A percentile compares a stretch with the other conserved stretches of the same genome.
Evolutionary conservation across 2,113 vertebrate genomes (phyloP).

Genomic region (Rhineura floridana): DNA sequence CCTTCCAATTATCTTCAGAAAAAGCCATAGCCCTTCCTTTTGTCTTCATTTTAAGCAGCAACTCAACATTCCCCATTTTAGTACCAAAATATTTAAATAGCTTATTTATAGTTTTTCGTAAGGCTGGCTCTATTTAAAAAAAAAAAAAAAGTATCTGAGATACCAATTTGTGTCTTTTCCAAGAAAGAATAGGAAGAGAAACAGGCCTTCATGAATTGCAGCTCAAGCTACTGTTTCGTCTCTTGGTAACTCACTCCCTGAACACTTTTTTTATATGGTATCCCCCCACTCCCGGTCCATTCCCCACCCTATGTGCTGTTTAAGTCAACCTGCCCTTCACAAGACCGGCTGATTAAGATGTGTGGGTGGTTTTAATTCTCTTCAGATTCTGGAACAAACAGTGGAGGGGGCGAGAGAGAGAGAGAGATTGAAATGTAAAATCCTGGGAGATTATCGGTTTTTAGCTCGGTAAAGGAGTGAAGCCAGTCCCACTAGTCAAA

Average conservation of each 20-base stretch:
- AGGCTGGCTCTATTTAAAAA: constrained; percentile 57
- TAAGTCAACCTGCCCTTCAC: neutral
- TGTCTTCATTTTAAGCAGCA: constrained; percentile 15
- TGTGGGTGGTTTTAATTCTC: neutral
- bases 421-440: too few relatives aligned
- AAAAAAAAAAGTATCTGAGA: constrained; percentile 31
- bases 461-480: neutral
- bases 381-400: neutral
- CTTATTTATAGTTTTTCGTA: constrained; percentile 77
- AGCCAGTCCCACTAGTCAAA: neutral
- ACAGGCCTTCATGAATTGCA: neutral
- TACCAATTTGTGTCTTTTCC: constrained; percentile 39
- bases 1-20: constrained; percentile 97
- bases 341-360: neutral
- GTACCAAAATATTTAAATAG: constrained; percentile 79
- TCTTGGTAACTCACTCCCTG: neutral
- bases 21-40: constrained; percentile 83
- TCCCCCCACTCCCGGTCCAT: neutral
- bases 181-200: neutral
- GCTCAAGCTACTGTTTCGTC: constrained; percentile 17
- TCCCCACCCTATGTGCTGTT: neutral
- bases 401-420: too few relatives aligned
- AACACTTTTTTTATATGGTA: neutral
- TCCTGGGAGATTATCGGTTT: neutral
- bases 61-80: constrained; percentile 45